Evolutionary conservation across 1,140 invertebrate genomes (phyloP).

Genomic region (Drosophila lini): DNA sequence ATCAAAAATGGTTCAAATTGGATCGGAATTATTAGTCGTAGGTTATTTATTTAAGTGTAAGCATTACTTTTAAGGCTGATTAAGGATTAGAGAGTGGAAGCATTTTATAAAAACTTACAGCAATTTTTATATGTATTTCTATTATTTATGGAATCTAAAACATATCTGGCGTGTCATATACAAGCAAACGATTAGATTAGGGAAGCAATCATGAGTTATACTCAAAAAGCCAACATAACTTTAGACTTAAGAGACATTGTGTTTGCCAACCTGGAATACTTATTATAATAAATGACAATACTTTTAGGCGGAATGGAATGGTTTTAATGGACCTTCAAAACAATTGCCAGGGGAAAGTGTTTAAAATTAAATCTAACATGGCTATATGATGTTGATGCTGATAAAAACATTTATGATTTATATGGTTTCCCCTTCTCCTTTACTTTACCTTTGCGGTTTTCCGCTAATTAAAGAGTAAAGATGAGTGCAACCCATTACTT

Average conservation of each 20-base stretch:
- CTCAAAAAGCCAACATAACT: constrained; percentile 62
- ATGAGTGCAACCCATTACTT: too few species aligned
- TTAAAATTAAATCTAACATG: too few species aligned
- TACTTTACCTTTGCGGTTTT: too few species aligned
- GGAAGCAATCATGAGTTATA: constrained; percentile 51
- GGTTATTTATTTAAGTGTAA: constrained; percentile 66
- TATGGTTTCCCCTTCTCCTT: too few species aligned
- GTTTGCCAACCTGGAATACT: constrained; percentile 56
- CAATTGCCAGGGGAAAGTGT: background rate
- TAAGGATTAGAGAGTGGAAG: constrained; percentile 34
- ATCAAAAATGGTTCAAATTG: constrained; percentile 16
- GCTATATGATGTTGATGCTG: too few species aligned
- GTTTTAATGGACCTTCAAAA: background rate
- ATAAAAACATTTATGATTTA: too few species aligned
- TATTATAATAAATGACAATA: constrained; percentile 80
- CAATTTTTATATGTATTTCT: constrained; percentile 1
- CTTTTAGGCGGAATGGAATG: constrained; percentile 41
- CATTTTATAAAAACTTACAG: constrained; percentile 56
- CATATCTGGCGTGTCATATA: constrained; percentile 48
- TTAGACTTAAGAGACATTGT: constrained; percentile 46
- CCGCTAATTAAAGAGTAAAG: too few species aligned
- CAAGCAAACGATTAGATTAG: constrained; percentile 32
- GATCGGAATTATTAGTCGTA: constrained; percentile 57
- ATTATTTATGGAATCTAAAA: background rate
- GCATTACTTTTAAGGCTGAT: constrained; percentile 74